Evolutionary conservation across 2,888 invertebrate genomes (phyloP).

Genomic region (Scaeva pyrastri): DNA sequence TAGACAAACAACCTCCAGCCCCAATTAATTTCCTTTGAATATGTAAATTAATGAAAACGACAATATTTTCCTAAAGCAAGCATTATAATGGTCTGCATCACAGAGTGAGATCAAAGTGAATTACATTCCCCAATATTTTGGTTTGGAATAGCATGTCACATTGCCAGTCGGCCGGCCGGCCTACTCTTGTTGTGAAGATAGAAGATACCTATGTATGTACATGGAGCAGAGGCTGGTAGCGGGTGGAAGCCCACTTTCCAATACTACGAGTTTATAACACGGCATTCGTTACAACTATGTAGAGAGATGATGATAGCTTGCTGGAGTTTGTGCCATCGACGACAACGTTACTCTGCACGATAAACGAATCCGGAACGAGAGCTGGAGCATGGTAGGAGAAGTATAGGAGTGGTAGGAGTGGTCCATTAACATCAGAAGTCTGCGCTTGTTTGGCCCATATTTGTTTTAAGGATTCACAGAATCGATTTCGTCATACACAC

Average conservation of each 20-base stretch:
- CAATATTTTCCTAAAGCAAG: slow-evolving; percentile 74
- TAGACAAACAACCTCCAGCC: slow-evolving; percentile 72
- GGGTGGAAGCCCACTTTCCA: neutral
- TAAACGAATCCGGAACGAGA: neutral
- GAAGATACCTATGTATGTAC: no score
- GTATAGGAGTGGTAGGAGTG: slow-evolving; percentile 22
- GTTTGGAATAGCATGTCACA: slow-evolving; percentile 31
- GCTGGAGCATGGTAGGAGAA: neutral
- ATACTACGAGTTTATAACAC: neutral
- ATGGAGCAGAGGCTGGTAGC: slow-evolving; percentile 22
- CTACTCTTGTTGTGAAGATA: slow-evolving; percentile 39
- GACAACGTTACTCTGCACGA: neutral
- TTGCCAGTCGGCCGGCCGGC: neutral
- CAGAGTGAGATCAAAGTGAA: slow-evolving; percentile 73
- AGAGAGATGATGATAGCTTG: slow-evolving; percentile 15
- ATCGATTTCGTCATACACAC: slow-evolving; percentile 67
- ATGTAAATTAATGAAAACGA: slow-evolving; percentile 75
- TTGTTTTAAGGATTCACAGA: slow-evolving; percentile 73
- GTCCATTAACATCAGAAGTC: slow-evolving; percentile 65
- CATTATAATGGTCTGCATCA: slow-evolving; percentile 69
- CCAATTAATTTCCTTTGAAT: slow-evolving; percentile 75
- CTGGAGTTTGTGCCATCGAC: neutral
- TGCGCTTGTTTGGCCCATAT: slow-evolving; percentile 64
- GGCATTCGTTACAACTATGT: slow-evolving; percentile 49
- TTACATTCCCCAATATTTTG: slow-evolving; percentile 48